Conservation (phyloP, 2,797 vertebrate species). For the Ptychobarbus kaznakovi region DNA sequence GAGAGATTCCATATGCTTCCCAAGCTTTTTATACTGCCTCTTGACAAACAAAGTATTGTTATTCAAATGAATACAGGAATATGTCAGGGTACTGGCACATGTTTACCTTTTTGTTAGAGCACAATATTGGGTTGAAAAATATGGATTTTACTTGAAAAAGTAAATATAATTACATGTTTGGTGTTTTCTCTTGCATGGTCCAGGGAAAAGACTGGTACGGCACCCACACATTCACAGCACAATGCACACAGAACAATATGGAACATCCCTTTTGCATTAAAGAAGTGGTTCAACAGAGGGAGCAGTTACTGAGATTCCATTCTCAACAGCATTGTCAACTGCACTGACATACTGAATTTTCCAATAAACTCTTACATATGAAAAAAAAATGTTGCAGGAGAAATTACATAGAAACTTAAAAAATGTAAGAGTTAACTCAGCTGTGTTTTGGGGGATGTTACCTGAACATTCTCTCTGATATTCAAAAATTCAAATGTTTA, state of each 20-base stretch:
- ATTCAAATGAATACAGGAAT: constrained; percentile 79
- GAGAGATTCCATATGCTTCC: constrained; percentile 82
- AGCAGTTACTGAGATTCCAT: constrained; percentile 66
- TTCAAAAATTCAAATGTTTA: neutral
- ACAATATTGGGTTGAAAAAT: constrained; percentile 79
- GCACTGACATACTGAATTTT: neutral
- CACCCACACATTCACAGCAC: constrained; percentile 76
- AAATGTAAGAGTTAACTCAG: neutral
- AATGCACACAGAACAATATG: constrained; percentile 80
- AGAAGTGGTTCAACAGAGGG: constrained; percentile 75
- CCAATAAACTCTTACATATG: neutral
- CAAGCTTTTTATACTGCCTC: constrained; percentile 81
- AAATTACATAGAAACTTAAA: neutral
- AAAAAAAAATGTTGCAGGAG: neutral
- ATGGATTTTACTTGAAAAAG: constrained; percentile 79
- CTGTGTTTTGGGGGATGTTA: neutral
- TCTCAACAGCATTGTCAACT: constrained; percentile 59
- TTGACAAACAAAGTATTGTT: constrained; percentile 83
- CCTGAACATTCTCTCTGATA: neutral
- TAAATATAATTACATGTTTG: constrained; percentile 79
- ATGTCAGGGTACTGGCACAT: constrained; percentile 78
- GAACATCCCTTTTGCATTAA: constrained; percentile 78
- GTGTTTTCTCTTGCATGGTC: constrained; percentile 77
- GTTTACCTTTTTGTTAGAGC: constrained; percentile 79
- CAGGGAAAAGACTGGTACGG: constrained; percentile 82